phyloP scores from a whole-genome alignment of 2,797 vertebrate genomes.

The Xenops minutus region DNA sequence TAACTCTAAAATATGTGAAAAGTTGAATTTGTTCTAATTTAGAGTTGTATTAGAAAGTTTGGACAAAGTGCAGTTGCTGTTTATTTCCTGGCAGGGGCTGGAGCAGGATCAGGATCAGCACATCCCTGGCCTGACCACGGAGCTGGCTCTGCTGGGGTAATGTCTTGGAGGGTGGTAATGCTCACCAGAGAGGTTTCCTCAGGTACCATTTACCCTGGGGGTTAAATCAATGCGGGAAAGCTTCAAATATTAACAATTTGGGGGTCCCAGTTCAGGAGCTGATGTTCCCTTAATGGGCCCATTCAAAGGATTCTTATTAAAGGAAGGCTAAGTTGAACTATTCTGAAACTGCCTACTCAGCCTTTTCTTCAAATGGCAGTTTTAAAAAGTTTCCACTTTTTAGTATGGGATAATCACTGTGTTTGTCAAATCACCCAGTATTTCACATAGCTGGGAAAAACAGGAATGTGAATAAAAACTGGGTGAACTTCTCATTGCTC shows the following conservation, averaged over 20 bases:
- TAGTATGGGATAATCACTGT: not conserved
- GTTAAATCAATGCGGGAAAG: not conserved
- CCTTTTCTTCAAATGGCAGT: not conserved
- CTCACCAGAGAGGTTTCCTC: not conserved
- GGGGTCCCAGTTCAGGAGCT: not conserved
- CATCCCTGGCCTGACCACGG: not conserved
- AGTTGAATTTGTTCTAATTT: not conserved
- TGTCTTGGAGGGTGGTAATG: too few relatives aligned
- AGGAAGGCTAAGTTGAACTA: not conserved
- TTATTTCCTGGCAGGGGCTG: not conserved
- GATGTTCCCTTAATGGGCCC: not conserved
- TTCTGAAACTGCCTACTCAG: not conserved
- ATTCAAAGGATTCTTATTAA: not conserved
- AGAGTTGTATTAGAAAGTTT: not conserved
- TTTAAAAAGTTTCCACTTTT: not conserved
- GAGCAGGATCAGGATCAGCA: not conserved
- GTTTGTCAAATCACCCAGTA: not conserved
- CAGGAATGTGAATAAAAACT: not conserved
- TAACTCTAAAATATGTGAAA: accelerated
- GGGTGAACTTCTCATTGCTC: not conserved
- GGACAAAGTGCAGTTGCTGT: not conserved
- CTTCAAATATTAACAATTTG: not conserved
- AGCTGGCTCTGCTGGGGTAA: not conserved
- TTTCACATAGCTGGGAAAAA: not conserved
- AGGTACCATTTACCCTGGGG: accelerated